A percentile compares a stretch with the other conserved stretches of the same genome.
phyloP scores from a whole-genome alignment of 2,888 invertebrate genomes.

The Oxytorus armatus region DNA sequence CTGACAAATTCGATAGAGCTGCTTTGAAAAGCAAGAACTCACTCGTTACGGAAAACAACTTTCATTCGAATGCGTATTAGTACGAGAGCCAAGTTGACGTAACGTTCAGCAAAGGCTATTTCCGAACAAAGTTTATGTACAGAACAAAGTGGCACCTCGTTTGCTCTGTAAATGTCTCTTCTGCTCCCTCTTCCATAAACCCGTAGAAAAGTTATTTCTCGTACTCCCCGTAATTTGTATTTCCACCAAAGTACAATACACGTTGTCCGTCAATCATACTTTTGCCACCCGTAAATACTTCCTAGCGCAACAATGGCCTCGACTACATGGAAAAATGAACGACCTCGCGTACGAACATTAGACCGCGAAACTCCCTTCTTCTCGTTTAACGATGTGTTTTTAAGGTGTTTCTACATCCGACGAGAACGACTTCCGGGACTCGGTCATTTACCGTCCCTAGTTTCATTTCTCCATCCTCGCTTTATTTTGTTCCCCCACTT shows the following conservation, averaged over 20 bases:
- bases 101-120: constrained; percentile 35
- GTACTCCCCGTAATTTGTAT: constrained; percentile 49
- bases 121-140: constrained; percentile 51
- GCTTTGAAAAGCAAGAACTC: constrained; percentile 34
- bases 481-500: constrained; percentile 6
- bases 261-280: constrained; percentile 33
- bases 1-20: constrained; percentile 7
- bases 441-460: constrained; percentile 4
- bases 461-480: constrained; percentile 13
- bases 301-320: constrained; percentile 53
- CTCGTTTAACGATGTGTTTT: constrained; percentile 68
- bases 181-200: constrained; percentile 38
- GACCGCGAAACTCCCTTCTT: constrained; percentile 48
- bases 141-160: constrained; percentile 43
- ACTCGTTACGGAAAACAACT: constrained; percentile 40
- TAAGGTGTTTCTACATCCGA: constrained; percentile 42
- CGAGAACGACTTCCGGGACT: constrained; percentile 19
- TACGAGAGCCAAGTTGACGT: constrained; percentile 17
- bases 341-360: constrained; percentile 40
- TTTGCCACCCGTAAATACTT: constrained; percentile 15
- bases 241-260: constrained; percentile 29
- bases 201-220: constrained; percentile 26
- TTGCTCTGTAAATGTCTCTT: constrained; percentile 40
- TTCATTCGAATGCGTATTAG: constrained; percentile 56
- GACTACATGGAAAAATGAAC: constrained; percentile 64